Evolutionary conservation across 2,113 vertebrate species (phyloP), one percentile per base, ranked within the genome.

Genomic region (Tachysurus fulvidraco): DNA sequence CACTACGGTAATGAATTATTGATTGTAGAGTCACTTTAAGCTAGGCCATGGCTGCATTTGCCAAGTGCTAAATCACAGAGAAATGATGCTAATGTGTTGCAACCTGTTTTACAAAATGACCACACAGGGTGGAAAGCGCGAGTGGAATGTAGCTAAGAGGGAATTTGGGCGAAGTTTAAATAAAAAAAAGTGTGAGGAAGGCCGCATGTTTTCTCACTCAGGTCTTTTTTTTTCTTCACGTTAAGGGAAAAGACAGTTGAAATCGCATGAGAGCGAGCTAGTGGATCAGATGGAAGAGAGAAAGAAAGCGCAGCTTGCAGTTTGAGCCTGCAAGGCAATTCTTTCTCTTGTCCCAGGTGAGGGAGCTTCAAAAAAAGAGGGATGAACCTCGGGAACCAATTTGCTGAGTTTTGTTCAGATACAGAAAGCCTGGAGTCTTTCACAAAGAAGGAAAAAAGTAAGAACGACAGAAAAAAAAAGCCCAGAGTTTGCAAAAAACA

Each of bases 351-450:
- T 96, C 95, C 94, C 92, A 93, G 94, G 93, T 95, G 93, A 95
- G 94, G 93, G 91, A 91, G 93, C 94, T 93, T 76, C 81, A 83
- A 82, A 83, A 91, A 94, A 94, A 94, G 92, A 94, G 91, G 93
- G 92, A 93, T 91, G 93, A 96, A 96, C 93, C 94, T 95, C 92
- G 94, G 94, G 94, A 96, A 95, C 94, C 96, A 96, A 96, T 96
- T 96, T 96, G 92, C 95, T 94, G 94, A 94, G 93, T 94, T 96
- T 96, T 96, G 95, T 96, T 96, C 94, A 87, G 95, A 94, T 94
- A 93, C 91, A 89, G 86, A 90, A 74, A 92, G 91, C 91, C 91
- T 91, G 64, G 91, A 95, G 93, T 94, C 81, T 87, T 91, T 91
- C 90, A 88, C 91, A 1, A n/a, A 41, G 36, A 25, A 13, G 54